phyloP scores from a whole-genome alignment of 2,113 vertebrate genomes.

The Pygathrix nemaeus region DNA sequence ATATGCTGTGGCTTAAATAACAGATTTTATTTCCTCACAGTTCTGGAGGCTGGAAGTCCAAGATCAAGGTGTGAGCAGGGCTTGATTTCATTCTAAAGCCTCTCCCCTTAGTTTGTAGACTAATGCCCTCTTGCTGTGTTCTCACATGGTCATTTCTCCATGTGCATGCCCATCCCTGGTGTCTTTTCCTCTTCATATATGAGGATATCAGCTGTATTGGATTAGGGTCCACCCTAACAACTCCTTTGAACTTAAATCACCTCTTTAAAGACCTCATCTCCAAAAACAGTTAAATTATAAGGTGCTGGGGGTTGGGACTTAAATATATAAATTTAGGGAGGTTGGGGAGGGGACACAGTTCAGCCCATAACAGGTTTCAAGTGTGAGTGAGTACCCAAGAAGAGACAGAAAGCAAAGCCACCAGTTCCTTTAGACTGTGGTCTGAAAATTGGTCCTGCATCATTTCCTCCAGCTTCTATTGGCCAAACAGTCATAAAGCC shows the following conservation, averaged over 20 bases:
- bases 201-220: neutral
- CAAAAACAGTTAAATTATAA: neutral
- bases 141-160: neutral
- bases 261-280: neutral
- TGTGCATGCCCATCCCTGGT: neutral
- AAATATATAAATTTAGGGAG: neutral
- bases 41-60: neutral
- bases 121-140: neutral
- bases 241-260: neutral
- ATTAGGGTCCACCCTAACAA: neutral
- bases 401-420: neutral
- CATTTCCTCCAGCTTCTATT: neutral
- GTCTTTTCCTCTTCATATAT: neutral
- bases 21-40: neutral
- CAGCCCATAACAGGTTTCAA: neutral
- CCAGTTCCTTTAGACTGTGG: neutral
- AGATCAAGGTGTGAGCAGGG: neutral
- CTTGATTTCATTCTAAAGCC: neutral
- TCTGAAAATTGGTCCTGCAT: neutral
- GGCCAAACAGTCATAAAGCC: neutral
- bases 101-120: neutral
- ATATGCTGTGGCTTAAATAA: neutral
- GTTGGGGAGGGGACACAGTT: neutral
- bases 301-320: neutral
- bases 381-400: neutral